Evolutionary conservation across 1,140 invertebrate species (phyloP), one percentile per base, ranked within the genome.

Genomic region (Maniola jurtina): DNA sequence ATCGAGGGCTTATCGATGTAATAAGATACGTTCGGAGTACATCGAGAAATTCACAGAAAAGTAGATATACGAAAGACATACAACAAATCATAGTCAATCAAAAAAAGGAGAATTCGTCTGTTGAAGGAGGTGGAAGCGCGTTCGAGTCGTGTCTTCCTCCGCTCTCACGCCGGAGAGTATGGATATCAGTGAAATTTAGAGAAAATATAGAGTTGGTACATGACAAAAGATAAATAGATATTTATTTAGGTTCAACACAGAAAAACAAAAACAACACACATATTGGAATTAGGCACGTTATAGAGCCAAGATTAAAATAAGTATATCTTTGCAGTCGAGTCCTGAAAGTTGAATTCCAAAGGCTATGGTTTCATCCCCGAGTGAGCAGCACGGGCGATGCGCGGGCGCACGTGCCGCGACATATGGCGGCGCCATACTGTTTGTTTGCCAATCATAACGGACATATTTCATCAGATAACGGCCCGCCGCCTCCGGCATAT

Each of bases 381-480:
- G 81, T 80, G 86, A 83, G 80, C 85, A 86, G 79, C 75, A 78
- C 75, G 58, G 61, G 75, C 76, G 83, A 86, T 86, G 88, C 88
- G 84, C 84, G 59, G 68, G 83, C 88, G 86, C 88, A 90, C 88
- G 88, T 90, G 88, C 88, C 88, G 79, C 88, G 88, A 80, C 88
- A 90, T 90, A 87, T 90, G 88, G 86, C 77, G 68, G 68, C 79
- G 86, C 84, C 88, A 90, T 90, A 90, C 82, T 90, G 88, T 90
- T 90, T 90, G 88, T 89, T 90, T 84, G 88, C 86, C 86, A 90
- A 90, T 90, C 88, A 90, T 90, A 90, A 90, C 88, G 86, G 86
- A 89, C 86, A 90, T 90, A 88, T 86, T 88, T 90, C 88, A 90
- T 90, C 88, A 87, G 86, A 89, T 90, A 90, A 89, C 86, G 86